These are phyloP conservation scores for Oncorhynchus gorbuscha DNA, from an alignment of 2,113 vertebrate species.

Conservation along the genomic window DNA sequence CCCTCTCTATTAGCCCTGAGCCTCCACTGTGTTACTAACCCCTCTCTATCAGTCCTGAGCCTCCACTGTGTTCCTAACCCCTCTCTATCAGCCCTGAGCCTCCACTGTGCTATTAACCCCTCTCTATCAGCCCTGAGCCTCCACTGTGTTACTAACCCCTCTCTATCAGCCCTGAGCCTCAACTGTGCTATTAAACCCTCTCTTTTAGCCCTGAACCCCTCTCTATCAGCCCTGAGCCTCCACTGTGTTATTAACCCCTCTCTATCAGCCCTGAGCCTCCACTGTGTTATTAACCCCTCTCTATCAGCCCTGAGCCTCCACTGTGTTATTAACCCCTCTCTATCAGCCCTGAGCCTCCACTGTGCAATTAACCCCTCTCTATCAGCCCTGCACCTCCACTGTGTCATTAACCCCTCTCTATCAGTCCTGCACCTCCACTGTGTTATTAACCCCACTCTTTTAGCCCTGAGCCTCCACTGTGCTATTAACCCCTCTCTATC, in stretches of 20 bases:
- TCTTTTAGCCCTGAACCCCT: slow-evolving; percentile 94
- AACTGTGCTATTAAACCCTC: too few relatives aligned
- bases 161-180: slow-evolving; percentile 29
- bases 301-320: slow-evolving; percentile 75
- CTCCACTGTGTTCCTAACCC: slow-evolving; percentile 84
- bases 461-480: slow-evolving; percentile 79
- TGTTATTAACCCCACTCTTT: slow-evolving; percentile 1
- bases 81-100: slow-evolving; percentile 35
- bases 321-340: slow-evolving; percentile 90
- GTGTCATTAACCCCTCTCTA: slow-evolving; percentile 88
- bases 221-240: slow-evolving; percentile 76
- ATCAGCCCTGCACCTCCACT: slow-evolving; percentile 77
- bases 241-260: slow-evolving; percentile 90
- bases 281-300: slow-evolving; percentile 90
- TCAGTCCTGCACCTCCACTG: slow-evolving; percentile 78
- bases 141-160: slow-evolving; percentile 81
- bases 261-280: slow-evolving; percentile 76
- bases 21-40: slow-evolving; percentile 65
- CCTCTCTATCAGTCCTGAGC: slow-evolving; percentile 67
- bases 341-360: slow-evolving; percentile 43
- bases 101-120: slow-evolving; percentile 44
- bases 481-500: slow-evolving; percentile 79
- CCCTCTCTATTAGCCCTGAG: slow-evolving; percentile 80
- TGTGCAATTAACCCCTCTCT: slow-evolving; percentile 89
- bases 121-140: slow-evolving; percentile 78